Base-by-base conservation (phyloP, 2,888 invertebrate species). In the Helleia helle region DNA sequence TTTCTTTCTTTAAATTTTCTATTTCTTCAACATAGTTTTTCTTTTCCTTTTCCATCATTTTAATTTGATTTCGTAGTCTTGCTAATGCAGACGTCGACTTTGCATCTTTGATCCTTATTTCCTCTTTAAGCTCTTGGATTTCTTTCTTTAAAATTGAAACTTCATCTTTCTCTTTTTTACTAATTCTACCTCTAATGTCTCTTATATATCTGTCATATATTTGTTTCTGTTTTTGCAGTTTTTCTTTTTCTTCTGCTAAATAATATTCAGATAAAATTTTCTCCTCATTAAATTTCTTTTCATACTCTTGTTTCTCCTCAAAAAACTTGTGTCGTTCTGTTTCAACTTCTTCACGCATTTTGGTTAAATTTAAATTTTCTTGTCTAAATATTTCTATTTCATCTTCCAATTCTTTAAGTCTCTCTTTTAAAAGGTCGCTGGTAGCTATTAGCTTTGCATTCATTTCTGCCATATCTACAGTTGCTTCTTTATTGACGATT, bases 81-180 rank as follows among this genome's bases (percentile, higher is more conserved):
- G 92, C 92, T 58, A 91, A 91, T 0, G 88, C 87, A 0, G 91
- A 88, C 3, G 90, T 89, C 59, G 91, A 91, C 55, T 90, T 88
- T 9, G 89, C 88, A 54, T 94, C 93, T 71, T 92, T 93, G n/a
- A 88, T 63, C 58, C 88, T 88, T 11, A 91, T 75, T 50, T 92
- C 90, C 47, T 90, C 89, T 63, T 88, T 90, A 1, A 92, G 66
- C 30, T 88, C 85, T 40, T 79, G 86, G 24, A 93, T 67, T 69
- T 92, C 89, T 42, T 89, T 87, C 54, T 88, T 91, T 6, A 93
- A 68, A 48, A 74, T 80, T 1, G 86, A 69, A 7, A 91, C 86
- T 70, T 93, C 92, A 58, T 90, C 90, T 49, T 90, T 88, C 44
- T 92, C 92, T 60, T 90, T 89, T 58, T 88, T 90, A 43, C 75